Evolutionary conservation across 1,140 invertebrate genomes (phyloP), one percentile per base, ranked within the genome.

Genomic region (fruit fly (Drosophila melanogaster)): DNA sequence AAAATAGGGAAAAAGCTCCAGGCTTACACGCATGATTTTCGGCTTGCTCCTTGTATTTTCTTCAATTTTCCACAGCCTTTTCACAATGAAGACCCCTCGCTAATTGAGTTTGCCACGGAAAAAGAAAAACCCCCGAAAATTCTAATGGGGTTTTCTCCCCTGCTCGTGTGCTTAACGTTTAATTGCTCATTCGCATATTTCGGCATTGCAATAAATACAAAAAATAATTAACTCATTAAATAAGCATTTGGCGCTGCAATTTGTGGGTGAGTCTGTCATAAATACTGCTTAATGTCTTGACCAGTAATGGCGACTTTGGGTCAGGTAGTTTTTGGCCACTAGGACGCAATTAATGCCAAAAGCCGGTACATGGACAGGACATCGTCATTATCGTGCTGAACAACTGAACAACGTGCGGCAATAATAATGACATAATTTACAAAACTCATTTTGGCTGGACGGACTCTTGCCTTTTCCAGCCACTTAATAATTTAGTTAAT

Each of bases 211-310:
- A 86, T 86, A 86, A 87, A 89, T 87, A 87, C 71, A 83, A 86
- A 85, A 87, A 87, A 87, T 87, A 87, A 87, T 87, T 87, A 87
- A 89, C 84, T 87, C 83, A 89, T 87, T 87, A 87, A 89, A 87
- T 83, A 83, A 79, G 83, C 84, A 87, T 87, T 89, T 87, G 83
- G 83, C 79, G 83, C 70, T 87, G 76, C 80, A 79, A 83, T 81
- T 79, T 65, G 79, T 60, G 69, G 60, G 60, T 35, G 54, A 33
- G 7, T 15, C 57, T 72, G 79, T 83, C 83, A 89, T 87, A 87
- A 87, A 87, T 87, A 87, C 73, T 70, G 83, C 83, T 89, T 87
- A 89, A 87, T 87, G 83, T 66, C 40, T 64, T 44, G 24, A 19
- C 54, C 49, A 51, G 49, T 17, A 51, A 17, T 47, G 56, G 43